Conservation (phyloP, 2,113 vertebrate species). For the Pseudorasbora parva region DNA sequence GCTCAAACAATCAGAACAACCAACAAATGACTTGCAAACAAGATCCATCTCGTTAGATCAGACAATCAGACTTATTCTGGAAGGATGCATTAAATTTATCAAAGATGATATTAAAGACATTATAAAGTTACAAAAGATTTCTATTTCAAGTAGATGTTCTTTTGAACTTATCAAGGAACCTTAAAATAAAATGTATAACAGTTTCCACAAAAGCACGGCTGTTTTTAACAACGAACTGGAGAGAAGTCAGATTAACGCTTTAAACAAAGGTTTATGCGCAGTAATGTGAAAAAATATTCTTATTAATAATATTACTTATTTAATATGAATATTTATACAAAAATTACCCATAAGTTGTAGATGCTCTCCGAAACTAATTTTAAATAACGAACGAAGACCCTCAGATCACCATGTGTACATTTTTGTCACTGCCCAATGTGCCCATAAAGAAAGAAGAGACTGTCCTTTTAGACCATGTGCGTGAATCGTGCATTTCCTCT, state of each 20-base stretch:
- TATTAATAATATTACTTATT: too few species aligned
- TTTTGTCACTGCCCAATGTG: background rate
- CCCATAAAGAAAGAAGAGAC: background rate
- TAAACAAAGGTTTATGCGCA: too few species aligned
- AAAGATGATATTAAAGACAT: background rate
- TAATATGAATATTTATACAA: too few species aligned
- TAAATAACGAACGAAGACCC: background rate
- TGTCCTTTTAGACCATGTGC: constrained; percentile 28
- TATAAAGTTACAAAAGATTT: background rate
- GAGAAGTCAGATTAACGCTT: too few species aligned
- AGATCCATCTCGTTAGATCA: too few species aligned
- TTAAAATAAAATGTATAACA: background rate
- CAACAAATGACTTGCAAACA: background rate
- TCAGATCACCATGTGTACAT: background rate
- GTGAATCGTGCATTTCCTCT: constrained; percentile 34
- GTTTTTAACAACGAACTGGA: background rate
- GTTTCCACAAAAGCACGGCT: background rate
- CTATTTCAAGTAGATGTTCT: background rate
- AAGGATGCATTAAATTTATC: background rate
- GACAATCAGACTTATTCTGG: background rate
- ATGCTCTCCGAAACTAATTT: background rate
- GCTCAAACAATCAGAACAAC: background rate
- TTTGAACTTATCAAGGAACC: background rate
- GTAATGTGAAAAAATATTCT: too few species aligned
- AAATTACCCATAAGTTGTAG: background rate